Percentiles rank a stretch among this genome's conserved stretches.
Evolutionary conservation across 2,113 vertebrate genomes (phyloP).

Genomic region (Laticauda colubrina): DNA sequence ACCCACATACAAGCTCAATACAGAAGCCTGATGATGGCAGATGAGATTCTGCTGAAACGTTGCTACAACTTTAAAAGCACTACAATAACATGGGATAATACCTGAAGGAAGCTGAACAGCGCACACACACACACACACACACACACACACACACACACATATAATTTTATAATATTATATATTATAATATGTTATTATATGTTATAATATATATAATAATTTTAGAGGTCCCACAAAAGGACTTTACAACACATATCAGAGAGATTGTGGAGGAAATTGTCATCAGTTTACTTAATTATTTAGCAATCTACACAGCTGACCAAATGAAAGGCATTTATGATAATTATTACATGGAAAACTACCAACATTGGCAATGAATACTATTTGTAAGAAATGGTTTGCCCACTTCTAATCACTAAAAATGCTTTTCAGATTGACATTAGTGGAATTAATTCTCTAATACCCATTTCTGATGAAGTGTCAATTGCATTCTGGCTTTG

Average conservation of each 20-base stretch:
- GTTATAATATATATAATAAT: not conserved
- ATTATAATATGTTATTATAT: too few species aligned
- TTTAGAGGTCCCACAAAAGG: not conserved
- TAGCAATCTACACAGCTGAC: conserved; percentile 18
- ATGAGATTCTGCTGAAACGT: too few species aligned
- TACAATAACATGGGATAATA: too few species aligned
- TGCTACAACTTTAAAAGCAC: too few species aligned
- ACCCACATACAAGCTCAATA: too few species aligned
- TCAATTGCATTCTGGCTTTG: not conserved
- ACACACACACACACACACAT: too few species aligned
- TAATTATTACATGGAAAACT: conserved; percentile 25
- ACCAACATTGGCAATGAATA: conserved; percentile 12
- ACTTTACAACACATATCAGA: not conserved
- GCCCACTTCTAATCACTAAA: conserved; percentile 18
- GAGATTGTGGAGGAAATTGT: not conserved
- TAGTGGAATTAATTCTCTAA: conserved; percentile 12
- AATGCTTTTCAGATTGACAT: conserved; percentile 17
- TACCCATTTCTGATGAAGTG: conserved; percentile 16
- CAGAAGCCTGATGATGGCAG: too few species aligned
- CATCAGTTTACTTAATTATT: conserved; percentile 24
- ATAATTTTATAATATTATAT: too few species aligned
- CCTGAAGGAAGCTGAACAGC: too few species aligned
- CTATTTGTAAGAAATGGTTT: conserved; percentile 7
- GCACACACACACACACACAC: too few species aligned
- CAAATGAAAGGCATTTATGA: conserved; percentile 24